Conservation (phyloP, 2,797 vertebrate genomes). For the Epinephelus coioides region DNA sequence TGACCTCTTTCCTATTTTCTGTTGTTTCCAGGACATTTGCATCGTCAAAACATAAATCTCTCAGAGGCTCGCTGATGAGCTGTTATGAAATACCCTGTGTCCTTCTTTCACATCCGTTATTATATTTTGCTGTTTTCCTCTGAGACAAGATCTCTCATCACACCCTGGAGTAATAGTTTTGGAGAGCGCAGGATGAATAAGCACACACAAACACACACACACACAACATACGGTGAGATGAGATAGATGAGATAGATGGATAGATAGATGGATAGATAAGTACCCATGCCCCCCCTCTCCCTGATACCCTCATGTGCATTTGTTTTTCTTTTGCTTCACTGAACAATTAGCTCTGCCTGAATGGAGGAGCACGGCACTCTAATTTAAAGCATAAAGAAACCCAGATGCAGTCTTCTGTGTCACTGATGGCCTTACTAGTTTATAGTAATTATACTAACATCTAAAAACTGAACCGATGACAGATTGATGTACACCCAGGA, state of each 20-base stretch:
- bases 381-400: constrained; percentile 29
- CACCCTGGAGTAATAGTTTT: constrained; percentile 6
- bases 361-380: constrained; percentile 22
- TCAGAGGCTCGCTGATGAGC: constrained; percentile 26
- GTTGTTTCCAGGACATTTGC: constrained; percentile 17
- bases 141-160: constrained; percentile 25
- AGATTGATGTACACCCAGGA: constrained; percentile 13
- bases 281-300: background rate
- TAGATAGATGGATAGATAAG: constrained; percentile 3
- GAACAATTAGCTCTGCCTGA: constrained; percentile 34
- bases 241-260: background rate
- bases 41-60: constrained; percentile 20
- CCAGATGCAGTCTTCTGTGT: constrained; percentile 12
- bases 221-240: background rate
- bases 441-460: constrained; percentile 31
- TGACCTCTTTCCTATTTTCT: constrained; percentile 5
- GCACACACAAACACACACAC: background rate
- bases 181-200: background rate
- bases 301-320: constrained; percentile 7
- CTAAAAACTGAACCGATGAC: constrained; percentile 23
- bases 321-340: constrained; percentile 45
- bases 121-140: constrained; percentile 37
- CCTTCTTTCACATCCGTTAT: constrained; percentile 24
- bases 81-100: constrained; percentile 14
- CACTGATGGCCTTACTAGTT: constrained; percentile 17